Evolutionary conservation across 2,888 invertebrate species (phyloP), one percentile per base, ranked within the genome.

Genomic region (Cataglyphis livida): DNA sequence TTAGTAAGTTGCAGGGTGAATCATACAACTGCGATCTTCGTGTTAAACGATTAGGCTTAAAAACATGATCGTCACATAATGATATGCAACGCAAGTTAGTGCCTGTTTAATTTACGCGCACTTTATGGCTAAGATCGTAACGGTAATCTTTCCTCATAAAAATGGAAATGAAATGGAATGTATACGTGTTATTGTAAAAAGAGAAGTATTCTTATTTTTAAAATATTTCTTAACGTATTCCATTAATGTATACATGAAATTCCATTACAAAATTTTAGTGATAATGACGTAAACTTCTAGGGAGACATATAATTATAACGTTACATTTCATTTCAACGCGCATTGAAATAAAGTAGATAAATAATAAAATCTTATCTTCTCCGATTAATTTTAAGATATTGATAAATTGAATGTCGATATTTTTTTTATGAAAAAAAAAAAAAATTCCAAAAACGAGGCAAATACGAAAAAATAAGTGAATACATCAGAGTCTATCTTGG

Each of bases 1-100:
- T 70, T 59, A 41, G 32, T 10, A 35, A 70, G n/a, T 21, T 66
- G 32, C n/a, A 21, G 18, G 7, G 25, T 68, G 41, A 78, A 59
- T 78, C 68, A 78, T 12, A 35, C 44, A 18, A 57, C 21, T 57
- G 10, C 28, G n/a, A 75, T 65, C 64, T 15, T 15, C 15, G 5
- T 44, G 44, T 48, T 35, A 70, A 59, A 59, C 21, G 10, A 9
- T 28, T 28, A 48, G 32, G 10, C 21, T 44, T 54, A 35, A 18
- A 59, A 68, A 44, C 41, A 7, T 21, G 65, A 38, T 12, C 12
- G 35, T 32, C 68, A 44, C 15, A 41, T 15, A 6, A 32, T 10
- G 3, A 32, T 21, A 44, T n/a, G 75, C 35, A 18, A 41, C 32
- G 41, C 38, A 6, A 38, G 25, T 7, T 51, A 51, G 28, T 18